phyloP scores from a whole-genome alignment of 2,888 invertebrate species.

The Oasisia sp. region DNA sequence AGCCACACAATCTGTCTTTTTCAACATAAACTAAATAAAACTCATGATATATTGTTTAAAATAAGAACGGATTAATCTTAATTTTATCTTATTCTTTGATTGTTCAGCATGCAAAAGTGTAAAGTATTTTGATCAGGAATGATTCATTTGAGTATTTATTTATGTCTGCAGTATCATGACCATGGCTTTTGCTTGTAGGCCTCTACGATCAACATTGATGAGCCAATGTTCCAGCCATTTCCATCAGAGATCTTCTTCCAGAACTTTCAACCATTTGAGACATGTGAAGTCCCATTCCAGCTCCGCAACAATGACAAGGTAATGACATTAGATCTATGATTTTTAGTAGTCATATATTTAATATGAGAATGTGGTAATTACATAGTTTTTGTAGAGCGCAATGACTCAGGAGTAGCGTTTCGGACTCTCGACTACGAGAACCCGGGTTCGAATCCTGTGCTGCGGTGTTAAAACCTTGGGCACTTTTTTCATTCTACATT shows the following conservation, averaged over 20 bases:
- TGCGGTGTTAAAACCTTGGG: too few species aligned
- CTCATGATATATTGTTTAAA: neutral
- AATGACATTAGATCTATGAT: neutral
- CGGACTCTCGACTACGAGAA: too few species aligned
- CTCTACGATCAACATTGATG: slow-evolving; percentile 63
- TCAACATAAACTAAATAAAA: neutral
- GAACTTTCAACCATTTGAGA: slow-evolving; percentile 63
- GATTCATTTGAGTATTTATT: neutral
- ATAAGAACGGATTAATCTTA: too few species aligned
- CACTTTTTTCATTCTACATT: too few species aligned
- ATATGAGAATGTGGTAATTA: neutral
- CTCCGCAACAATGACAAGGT: slow-evolving; percentile 66
- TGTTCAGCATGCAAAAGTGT: neutral
- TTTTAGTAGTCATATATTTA: neutral
- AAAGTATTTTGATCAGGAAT: neutral
- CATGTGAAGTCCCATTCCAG: slow-evolving; percentile 63
- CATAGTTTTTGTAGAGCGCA: too few species aligned
- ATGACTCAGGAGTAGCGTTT: too few species aligned
- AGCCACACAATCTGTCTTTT: neutral
- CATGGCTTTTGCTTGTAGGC: slow-evolving; percentile 49
- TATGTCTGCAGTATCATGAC: neutral
- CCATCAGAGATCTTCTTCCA: slow-evolving; percentile 66
- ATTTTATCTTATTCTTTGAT: neutral
- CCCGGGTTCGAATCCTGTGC: too few species aligned
- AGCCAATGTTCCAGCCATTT: slow-evolving; percentile 66